phyloP scores from a whole-genome alignment of 2,888 invertebrate genomes.

The Lypha dubia region DNA sequence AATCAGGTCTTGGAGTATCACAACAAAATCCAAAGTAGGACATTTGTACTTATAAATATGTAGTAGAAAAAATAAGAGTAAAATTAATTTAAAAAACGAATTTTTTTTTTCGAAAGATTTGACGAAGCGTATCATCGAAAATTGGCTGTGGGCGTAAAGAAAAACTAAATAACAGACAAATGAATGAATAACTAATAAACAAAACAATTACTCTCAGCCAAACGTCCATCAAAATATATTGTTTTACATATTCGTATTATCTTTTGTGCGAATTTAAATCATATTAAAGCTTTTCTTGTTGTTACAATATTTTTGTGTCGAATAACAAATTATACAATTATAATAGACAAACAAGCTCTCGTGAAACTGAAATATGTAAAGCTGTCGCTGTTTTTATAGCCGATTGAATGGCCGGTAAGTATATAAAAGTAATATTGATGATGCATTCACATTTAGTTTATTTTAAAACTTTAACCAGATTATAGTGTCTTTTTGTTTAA shows the following conservation, averaged over 20 bases:
- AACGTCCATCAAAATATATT: constrained; percentile 32
- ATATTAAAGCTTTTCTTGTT: constrained; percentile 31
- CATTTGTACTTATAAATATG: constrained; percentile 20
- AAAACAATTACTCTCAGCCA: constrained; percentile 35
- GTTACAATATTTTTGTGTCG: constrained; percentile 28
- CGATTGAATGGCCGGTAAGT: constrained; percentile 34
- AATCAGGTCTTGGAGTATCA: neutral
- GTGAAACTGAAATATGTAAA: constrained; percentile 2
- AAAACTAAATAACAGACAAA: constrained; percentile 13
- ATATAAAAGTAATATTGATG: constrained; percentile 78
- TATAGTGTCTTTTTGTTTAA: constrained; percentile 52
- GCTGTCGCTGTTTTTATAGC: constrained; percentile 14
- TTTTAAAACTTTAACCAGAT: constrained; percentile 71
- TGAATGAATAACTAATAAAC: constrained; percentile 6
- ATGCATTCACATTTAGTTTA: constrained; percentile 76
- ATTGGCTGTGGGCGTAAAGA: constrained; percentile 45
- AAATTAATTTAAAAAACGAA: constrained; percentile 5
- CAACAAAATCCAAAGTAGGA: constrained; percentile 20
- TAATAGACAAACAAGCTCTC: constrained; percentile 5
- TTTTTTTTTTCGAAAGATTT: constrained; percentile 17
- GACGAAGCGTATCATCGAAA: constrained; percentile 48
- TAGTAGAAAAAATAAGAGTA: neutral
- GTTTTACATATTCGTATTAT: constrained; percentile 5
- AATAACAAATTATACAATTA: constrained; percentile 38
- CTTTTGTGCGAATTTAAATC: constrained; percentile 39